Evolutionary conservation across 2,888 invertebrate genomes (phyloP).

Genomic region (Beris chalybata): DNA sequence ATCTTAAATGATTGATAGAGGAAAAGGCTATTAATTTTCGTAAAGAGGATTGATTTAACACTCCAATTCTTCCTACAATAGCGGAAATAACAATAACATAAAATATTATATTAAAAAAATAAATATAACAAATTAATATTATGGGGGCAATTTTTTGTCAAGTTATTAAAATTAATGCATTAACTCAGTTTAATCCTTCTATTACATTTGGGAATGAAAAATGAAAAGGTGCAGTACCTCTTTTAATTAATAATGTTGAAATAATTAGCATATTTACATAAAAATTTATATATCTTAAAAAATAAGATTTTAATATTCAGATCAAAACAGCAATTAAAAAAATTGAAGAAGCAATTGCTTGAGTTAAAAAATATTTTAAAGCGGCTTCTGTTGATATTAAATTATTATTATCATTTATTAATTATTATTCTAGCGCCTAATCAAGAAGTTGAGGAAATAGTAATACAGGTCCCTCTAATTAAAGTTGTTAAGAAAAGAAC

Average conservation of each 20-base stretch:
- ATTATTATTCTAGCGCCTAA: constrained; percentile 63
- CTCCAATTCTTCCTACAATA: constrained; percentile 58
- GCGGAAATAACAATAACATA: constrained; percentile 57
- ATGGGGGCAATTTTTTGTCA: constrained; percentile 69
- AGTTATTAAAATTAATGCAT: constrained; percentile 61
- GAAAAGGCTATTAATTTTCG: constrained; percentile 59
- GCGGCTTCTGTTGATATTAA: constrained; percentile 60
- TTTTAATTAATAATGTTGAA: too few species aligned
- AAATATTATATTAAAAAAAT: constrained; percentile 58
- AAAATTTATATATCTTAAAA: too few species aligned
- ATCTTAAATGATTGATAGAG: constrained; percentile 66
- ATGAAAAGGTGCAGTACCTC: too few species aligned
- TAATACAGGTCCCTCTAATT: constrained; percentile 43
- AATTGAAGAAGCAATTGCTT: constrained; percentile 62
- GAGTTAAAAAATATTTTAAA: constrained; percentile 64
- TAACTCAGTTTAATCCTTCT: constrained; percentile 63
- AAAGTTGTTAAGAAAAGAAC: constrained; percentile 60
- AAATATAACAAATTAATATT: too few species aligned
- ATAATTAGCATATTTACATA: too few species aligned
- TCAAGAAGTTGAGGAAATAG: constrained; percentile 51
- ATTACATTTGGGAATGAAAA: constrained; percentile 43
- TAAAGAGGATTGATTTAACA: constrained; percentile 58
- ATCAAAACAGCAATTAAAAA: constrained; percentile 59
- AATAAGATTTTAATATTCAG: constrained; percentile 41
- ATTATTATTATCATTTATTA: constrained; percentile 60